Percentiles rank a stretch among this genome's conserved stretches.
Evolutionary conservation across 2,113 vertebrate species (phyloP).

Genomic region (Aegotheles bennettii): DNA sequence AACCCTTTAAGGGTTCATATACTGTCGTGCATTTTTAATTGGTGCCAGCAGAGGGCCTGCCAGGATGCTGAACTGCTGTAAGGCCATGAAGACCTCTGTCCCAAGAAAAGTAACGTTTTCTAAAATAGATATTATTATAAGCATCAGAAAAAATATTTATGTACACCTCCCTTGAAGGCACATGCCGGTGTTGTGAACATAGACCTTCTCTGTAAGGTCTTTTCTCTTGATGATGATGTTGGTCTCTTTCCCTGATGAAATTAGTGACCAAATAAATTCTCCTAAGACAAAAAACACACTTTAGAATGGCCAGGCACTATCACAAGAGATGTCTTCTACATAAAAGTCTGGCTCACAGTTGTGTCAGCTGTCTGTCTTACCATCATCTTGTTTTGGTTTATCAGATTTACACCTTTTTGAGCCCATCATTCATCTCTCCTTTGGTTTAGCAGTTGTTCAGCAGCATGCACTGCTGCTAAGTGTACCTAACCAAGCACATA

Average conservation of each 20-base stretch:
- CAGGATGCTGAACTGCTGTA: neutral
- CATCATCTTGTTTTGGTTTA: neutral
- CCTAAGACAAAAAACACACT: neutral
- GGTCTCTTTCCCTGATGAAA: neutral
- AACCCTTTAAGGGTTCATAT: neutral
- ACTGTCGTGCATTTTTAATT: neutral
- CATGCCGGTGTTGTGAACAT: neutral
- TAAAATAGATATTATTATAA: neutral
- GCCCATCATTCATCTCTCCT: neutral
- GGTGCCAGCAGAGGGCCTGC: neutral
- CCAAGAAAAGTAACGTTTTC: neutral
- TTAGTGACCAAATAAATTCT: neutral
- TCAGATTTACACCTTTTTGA: neutral
- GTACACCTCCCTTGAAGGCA: neutral
- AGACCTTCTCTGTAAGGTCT: neutral
- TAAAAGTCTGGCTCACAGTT: neutral
- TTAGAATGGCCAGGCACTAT: neutral
- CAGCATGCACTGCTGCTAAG: neutral
- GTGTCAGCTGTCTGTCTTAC: neutral
- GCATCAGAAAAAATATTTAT: neutral
- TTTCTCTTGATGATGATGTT: neutral
- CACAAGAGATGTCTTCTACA: neutral
- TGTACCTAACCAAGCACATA: neutral
- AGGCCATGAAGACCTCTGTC: accelerated
- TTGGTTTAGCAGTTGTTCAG: neutral